phyloP scores from a whole-genome alignment of 2,888 invertebrate genomes.

The Bellardia pandia region DNA sequence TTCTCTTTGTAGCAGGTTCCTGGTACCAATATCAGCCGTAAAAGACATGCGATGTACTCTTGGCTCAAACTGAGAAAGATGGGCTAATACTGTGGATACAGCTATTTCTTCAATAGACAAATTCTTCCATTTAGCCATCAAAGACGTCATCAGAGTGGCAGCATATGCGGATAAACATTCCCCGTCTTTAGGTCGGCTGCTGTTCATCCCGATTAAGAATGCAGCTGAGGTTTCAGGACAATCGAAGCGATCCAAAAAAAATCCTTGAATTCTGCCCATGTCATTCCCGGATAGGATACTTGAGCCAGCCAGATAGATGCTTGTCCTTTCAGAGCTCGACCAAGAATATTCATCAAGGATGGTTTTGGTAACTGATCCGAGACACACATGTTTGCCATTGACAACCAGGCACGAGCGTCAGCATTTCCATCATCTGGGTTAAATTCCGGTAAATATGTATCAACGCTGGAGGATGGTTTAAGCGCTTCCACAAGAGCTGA shows the following conservation, averaged over 20 bases:
- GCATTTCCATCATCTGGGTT: too few species aligned
- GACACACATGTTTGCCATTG: constrained; percentile 1
- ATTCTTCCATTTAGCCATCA: constrained; percentile 32
- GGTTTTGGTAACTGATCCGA: not conserved
- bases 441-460: constrained; percentile 22
- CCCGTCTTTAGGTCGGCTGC: constrained; percentile 20
- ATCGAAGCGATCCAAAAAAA: not conserved
- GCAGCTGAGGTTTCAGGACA: constrained; percentile 44
- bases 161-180: constrained; percentile 41
- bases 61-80: constrained; percentile 4
- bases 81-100: constrained; percentile 1
- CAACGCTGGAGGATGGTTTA: not conserved
- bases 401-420: not conserved
- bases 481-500: not conserved
- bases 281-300: too few species aligned
- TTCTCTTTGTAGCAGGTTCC: constrained; percentile 6
- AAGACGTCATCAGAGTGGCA: constrained; percentile 12
- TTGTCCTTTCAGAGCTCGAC: too few species aligned
- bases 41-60: not conserved
- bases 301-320: too few species aligned
- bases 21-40: constrained; percentile 12
- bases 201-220: constrained; percentile 29
- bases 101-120: not conserved
- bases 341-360: constrained; percentile 7
- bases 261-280: too few species aligned